Percentiles rank a stretch among this genome's conserved stretches.
These are phyloP conservation scores for Adrianichthys oophorus DNA, from an alignment of 2,797 vertebrate species.

Conservation along the genomic window DNA sequence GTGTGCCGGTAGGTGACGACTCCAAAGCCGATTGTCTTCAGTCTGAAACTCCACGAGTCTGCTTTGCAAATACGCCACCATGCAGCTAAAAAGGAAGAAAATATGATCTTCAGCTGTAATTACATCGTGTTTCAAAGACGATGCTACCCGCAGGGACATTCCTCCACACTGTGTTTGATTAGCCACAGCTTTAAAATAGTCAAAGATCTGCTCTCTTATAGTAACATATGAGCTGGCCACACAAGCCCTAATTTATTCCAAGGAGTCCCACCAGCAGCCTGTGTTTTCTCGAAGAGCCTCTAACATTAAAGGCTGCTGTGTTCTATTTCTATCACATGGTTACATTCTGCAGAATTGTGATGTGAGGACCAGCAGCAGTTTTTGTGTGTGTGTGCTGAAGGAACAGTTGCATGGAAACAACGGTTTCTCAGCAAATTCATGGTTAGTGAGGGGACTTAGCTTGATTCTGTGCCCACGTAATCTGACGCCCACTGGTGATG, in stretches of 20 bases:
- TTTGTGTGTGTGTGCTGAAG: constrained; percentile 26
- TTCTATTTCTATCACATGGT: constrained; percentile 71
- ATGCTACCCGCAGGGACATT: constrained; percentile 32
- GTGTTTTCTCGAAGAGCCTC: constrained; percentile 51
- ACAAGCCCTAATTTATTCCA: constrained; percentile 61
- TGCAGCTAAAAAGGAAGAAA: neutral
- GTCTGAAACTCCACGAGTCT: neutral
- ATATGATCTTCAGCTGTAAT: constrained; percentile 31
- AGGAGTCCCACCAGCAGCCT: constrained; percentile 58
- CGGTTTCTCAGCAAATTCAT: constrained; percentile 67
- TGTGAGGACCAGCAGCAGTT: constrained; percentile 15
- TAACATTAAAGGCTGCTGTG: constrained; percentile 58
- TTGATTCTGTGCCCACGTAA: constrained; percentile 69
- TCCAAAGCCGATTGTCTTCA: neutral
- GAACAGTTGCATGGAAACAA: constrained; percentile 42
- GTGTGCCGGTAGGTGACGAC: neutral
- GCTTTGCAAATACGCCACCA: neutral
- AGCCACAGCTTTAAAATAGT: constrained; percentile 49
- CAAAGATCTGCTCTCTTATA: constrained; percentile 45
- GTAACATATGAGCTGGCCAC: constrained; percentile 54
- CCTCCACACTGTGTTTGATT: constrained; percentile 53
- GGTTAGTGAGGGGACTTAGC: constrained; percentile 64
- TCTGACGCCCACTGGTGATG: constrained; percentile 68
- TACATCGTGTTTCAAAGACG: constrained; percentile 27
- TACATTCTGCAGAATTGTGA: constrained; percentile 65